Evolutionary conservation across 2,888 invertebrate species (phyloP).

Genomic region (Dynastes maya): DNA sequence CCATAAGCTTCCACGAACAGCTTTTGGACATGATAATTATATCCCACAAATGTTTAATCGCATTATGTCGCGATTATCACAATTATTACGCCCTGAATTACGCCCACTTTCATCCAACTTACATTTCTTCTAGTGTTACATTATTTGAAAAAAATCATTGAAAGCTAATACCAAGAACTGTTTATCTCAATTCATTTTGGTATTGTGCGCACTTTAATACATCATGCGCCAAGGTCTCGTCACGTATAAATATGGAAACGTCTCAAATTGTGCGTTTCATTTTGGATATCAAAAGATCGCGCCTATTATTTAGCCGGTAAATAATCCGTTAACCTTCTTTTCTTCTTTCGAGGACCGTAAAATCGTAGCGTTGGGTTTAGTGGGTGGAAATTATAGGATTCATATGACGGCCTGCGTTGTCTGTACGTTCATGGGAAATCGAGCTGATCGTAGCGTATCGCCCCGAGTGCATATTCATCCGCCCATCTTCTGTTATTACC

Average conservation of each 20-base stretch:
- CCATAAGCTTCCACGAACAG: no score
- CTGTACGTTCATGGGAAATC: constrained; percentile 5
- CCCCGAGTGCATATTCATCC: neutral
- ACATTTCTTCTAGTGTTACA: constrained; percentile 10
- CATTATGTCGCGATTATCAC: neutral
- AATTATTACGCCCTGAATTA: neutral
- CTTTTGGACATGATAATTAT: no score
- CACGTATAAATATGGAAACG: constrained; percentile 30
- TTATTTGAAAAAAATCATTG: constrained; percentile 6
- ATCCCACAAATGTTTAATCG: neutral
- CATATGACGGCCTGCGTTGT: neutral
- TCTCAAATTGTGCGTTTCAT: constrained; percentile 26
- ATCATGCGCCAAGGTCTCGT: constrained; percentile 24
- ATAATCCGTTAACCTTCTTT: constrained; percentile 27
- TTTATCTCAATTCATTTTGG: neutral
- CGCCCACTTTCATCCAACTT: neutral
- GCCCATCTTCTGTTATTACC: constrained; percentile 4
- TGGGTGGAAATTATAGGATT: constrained; percentile 43
- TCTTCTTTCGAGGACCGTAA: constrained; percentile 22
- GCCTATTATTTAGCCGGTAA: constrained; percentile 21
- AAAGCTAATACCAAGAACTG: constrained; percentile 11
- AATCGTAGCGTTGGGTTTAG: constrained; percentile 32
- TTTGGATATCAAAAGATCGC: constrained; percentile 37
- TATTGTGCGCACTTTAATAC: constrained; percentile 17
- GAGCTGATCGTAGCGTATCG: neutral